phyloP scores from a whole-genome alignment of 1,140 invertebrate species.

The Meloidogyne exigua region DNA sequence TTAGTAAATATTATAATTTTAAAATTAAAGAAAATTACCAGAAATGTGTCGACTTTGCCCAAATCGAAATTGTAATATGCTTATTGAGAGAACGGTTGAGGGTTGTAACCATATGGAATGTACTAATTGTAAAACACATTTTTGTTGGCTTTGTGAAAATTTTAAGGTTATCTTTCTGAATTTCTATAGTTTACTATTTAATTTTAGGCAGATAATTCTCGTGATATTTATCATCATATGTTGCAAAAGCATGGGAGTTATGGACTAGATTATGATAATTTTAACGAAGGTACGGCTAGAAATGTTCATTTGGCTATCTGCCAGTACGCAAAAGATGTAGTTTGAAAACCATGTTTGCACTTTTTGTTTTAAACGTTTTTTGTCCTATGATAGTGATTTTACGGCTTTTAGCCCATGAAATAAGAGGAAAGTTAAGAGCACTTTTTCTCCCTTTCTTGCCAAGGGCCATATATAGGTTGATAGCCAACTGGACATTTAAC shows the following conservation, averaged over 20 bases:
- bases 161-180: background rate
- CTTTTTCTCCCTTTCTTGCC: too few relatives aligned
- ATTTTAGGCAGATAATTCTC: background rate
- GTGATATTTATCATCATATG: background rate
- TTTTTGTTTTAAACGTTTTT: too few relatives aligned
- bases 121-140: background rate
- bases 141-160: background rate
- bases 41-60: background rate
- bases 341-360: too few relatives aligned
- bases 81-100: background rate
- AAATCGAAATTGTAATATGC: slow-evolving; percentile 2
- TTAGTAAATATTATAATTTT: background rate
- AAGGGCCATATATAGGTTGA: too few relatives aligned
- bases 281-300: background rate
- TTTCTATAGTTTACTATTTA: background rate
- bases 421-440: too few relatives aligned
- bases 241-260: background rate
- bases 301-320: too few relatives aligned
- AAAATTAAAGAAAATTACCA: background rate
- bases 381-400: too few relatives aligned
- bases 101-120: background rate
- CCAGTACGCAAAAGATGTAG: too few relatives aligned
- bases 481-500: too few relatives aligned
- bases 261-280: background rate
- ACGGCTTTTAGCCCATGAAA: too few relatives aligned